These are phyloP conservation scores for Tiliacea aurago DNA, from an alignment of 2,888 invertebrate species.

Conservation along the genomic window DNA sequence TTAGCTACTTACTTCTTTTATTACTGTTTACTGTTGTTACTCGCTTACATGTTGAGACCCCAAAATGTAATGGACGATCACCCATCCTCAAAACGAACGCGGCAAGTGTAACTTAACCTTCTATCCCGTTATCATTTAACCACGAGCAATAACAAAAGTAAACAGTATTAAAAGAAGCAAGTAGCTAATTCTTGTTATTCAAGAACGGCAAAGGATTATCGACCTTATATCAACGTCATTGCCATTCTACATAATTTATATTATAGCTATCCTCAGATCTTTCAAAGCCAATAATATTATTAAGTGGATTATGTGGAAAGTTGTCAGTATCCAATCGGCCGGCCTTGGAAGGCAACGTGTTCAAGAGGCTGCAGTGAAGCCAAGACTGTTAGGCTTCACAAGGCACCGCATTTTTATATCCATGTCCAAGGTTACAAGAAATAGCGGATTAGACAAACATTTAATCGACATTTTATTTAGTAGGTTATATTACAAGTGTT, in stretches of 20 bases:
- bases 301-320: slow-evolving; percentile 43
- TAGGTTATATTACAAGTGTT: no score
- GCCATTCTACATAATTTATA: no score
- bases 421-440: slow-evolving; percentile 32
- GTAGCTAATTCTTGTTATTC: neutral
- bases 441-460: slow-evolving; percentile 28
- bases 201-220: neutral
- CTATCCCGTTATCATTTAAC: neutral
- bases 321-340: slow-evolving; percentile 53
- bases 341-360: slow-evolving; percentile 71
- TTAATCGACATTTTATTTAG: no score
- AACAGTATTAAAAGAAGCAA: no score
- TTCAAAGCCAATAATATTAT: slow-evolving; percentile 21
- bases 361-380: slow-evolving; percentile 75
- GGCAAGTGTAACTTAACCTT: neutral
- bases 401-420: slow-evolving; percentile 52
- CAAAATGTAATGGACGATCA: neutral
- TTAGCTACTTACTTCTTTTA: no score
- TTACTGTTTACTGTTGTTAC: no score
- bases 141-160: neutral
- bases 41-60: no score
- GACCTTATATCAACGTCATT: neutral
- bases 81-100: neutral
- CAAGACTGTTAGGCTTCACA: slow-evolving; percentile 59
- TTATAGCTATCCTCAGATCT: no score